These are phyloP conservation scores for Numenius phaeopus DNA, from an alignment of 2,797 vertebrate species.

Conservation along the genomic window DNA sequence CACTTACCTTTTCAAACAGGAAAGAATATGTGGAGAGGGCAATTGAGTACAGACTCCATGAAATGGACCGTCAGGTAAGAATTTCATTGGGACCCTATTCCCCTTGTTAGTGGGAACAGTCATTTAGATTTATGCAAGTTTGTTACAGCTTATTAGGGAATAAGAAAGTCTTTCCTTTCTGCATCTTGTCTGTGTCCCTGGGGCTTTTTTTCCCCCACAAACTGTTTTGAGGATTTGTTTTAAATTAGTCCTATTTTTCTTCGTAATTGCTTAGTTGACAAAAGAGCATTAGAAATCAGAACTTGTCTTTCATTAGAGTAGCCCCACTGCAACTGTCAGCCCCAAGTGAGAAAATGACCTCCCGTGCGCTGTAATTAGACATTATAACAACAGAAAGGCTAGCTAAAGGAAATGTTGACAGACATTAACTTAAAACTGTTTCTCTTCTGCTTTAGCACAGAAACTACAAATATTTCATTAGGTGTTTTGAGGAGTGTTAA, in stretches of 20 bases:
- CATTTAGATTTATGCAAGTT: background rate
- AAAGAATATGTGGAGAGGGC: slow-evolving; percentile 88
- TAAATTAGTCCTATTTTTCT: background rate
- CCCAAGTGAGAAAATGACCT: background rate
- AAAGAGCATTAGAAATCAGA: background rate
- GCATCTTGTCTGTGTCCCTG: fast-evolving
- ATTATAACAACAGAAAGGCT: background rate
- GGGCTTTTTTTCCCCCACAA: background rate
- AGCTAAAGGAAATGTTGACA: background rate
- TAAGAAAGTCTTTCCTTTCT: background rate
- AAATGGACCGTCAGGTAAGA: slow-evolving; percentile 87
- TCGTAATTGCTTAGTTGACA: background rate
- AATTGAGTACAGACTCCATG: slow-evolving; percentile 86
- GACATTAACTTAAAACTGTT: background rate
- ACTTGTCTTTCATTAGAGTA: background rate
- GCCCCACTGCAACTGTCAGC: background rate
- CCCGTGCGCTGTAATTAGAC: background rate
- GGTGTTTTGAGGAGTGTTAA: background rate
- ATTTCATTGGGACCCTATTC: fast-evolving
- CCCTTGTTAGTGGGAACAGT: background rate
- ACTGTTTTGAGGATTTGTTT: background rate
- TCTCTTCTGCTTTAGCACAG: background rate
- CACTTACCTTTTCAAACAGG: slow-evolving; percentile 87
- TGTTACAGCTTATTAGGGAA: background rate
- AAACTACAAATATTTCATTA: background rate